These are phyloP conservation scores for Cepaea hortensis DNA, from an alignment of 2,888 invertebrate genomes.

Conservation along the genomic window DNA sequence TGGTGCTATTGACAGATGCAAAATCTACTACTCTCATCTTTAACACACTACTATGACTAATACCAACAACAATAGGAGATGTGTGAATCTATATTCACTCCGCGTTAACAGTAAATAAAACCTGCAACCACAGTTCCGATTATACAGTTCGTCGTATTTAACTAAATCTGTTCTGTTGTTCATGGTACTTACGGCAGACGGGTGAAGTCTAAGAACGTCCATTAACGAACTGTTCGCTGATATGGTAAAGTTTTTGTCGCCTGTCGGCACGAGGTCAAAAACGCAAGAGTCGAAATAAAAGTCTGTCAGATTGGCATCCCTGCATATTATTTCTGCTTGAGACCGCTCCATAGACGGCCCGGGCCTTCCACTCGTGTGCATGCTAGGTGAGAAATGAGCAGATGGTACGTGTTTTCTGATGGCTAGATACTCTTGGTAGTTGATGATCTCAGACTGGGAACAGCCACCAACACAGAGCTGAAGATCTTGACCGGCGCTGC, in stretches of 20 bases:
- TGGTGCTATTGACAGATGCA: too few relatives aligned
- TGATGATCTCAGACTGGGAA: constrained; percentile 77
- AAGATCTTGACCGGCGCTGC: constrained; percentile 65
- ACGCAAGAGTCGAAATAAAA: constrained; percentile 81
- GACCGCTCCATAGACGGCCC: constrained; percentile 61
- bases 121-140: not conserved
- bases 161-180: constrained; percentile 55
- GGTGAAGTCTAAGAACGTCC: constrained; percentile 76
- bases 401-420: constrained; percentile 47
- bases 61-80: constrained; percentile 19
- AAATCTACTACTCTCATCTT: not conserved
- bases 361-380: not conserved
- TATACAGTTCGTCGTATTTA: constrained; percentile 50
- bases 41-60: constrained; percentile 11
- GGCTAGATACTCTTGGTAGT: constrained; percentile 74
- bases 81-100: not conserved
- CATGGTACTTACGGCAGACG: constrained; percentile 73
- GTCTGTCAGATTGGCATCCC: constrained; percentile 76
- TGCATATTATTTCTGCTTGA: constrained; percentile 75
- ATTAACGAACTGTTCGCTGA: constrained; percentile 77
- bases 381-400: not conserved
- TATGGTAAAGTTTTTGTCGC: constrained; percentile 76
- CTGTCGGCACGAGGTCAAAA: constrained; percentile 80
- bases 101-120: not conserved
- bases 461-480: constrained; percentile 79